A percentile compares a stretch with the other conserved stretches of the same genome.
Conservation (phyloP, 2,113 vertebrate species). For the Egretta garzetta region DNA sequence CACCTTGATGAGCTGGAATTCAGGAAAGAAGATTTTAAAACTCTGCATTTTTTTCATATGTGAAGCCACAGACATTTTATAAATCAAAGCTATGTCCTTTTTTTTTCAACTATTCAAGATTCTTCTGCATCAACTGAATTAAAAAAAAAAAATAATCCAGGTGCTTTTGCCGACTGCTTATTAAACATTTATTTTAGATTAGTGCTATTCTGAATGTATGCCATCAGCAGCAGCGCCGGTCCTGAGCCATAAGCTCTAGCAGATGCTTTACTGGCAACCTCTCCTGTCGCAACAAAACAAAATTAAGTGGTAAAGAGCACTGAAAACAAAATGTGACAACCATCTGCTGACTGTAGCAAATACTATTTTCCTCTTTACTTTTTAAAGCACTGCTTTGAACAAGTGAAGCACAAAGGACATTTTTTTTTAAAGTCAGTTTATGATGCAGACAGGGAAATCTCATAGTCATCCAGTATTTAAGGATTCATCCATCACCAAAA, state of each 20-base stretch:
- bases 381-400: conserved; percentile 73
- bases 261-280: conserved; percentile 85
- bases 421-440: conserved; percentile 38
- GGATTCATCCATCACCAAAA: conserved; percentile 70
- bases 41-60: conserved; percentile 43
- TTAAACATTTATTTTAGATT: conserved; percentile 83
- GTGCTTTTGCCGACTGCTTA: conserved; percentile 71
- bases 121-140: conserved; percentile 23
- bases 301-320: conserved; percentile 83
- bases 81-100: neutral
- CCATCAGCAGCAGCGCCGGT: conserved; percentile 73
- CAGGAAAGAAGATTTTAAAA: conserved; percentile 74
- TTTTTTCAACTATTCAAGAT: conserved; percentile 1
- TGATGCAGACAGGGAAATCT: conserved; percentile 65
- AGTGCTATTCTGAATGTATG: conserved; percentile 75
- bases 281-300: conserved; percentile 80
- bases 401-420: conserved; percentile 65
- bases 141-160: conserved; percentile 45
- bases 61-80: conserved; percentile 23
- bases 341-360: conserved; percentile 83
- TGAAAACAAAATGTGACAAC: conserved; percentile 85
- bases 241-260: conserved; percentile 82
- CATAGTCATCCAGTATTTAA: conserved; percentile 55
- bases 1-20: conserved; percentile 94
- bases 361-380: conserved; percentile 72